Base-by-base conservation (phyloP, 2,113 vertebrate genomes). In the Sphaerodactylus townsendi region DNA sequence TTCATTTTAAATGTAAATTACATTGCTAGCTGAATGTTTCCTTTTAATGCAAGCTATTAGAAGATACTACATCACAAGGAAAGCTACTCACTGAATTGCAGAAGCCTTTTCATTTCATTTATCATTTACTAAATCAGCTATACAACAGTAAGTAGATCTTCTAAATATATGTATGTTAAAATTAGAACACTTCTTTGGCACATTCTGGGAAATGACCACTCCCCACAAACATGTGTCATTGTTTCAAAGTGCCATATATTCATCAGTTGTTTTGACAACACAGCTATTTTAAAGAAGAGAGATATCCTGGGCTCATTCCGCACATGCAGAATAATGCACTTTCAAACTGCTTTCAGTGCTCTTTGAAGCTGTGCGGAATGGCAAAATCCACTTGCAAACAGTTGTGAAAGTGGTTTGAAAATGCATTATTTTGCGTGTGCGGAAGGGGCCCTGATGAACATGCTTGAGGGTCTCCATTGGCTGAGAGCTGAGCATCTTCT, bases 91-190 rank as follows among this genome's bases (percentile, higher is more conserved):
- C 87, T 94, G 91, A 92, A 56, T 91, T 92, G 87, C 76, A 85
- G 91, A 94, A 78, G 84, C 86, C 79, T 91, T 93, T 93, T 94
- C 90, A 94, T 94, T 94, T 94, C 90, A 89, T 92, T 92, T 91
- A 85, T 89, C 93, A 92, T 93, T 94, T 94, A 87, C 90, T 94
- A 90, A 85, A 94, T 92, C 88, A 84, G 72, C 92, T 92, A 88
- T 88, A 93, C 90, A 93, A 92, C 4, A 90, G 90, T 93, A 93
- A 94, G 90, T 87, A 88, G 75, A 87, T 91, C 92, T 93, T 92
- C 90, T 59, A 70, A 25, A 50, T 66, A 69, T 69, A 64, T 84
- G 88, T 91, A 90, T 90, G 92, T 56, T 56, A 72, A 73, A 94
- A 94, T 93, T 83, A 90, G 86, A 93, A 10, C 77, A 0, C 0